Evolutionary conservation across 2,113 vertebrate genomes (phyloP).

Genomic region (Solenodon paradoxus): DNA sequence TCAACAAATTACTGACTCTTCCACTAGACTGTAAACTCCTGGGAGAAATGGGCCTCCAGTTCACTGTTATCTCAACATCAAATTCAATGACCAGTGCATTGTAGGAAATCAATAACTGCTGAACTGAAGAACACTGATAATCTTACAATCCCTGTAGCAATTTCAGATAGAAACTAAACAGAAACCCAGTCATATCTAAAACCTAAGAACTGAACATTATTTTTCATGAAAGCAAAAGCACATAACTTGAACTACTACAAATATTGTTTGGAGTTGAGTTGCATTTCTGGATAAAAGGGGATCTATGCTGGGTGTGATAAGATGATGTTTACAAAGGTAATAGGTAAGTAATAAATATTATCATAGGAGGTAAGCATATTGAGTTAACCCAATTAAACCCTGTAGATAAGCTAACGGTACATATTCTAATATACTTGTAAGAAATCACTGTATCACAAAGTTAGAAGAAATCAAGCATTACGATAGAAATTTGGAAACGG

Average conservation of each 20-base stretch:
- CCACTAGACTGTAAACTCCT: not conserved
- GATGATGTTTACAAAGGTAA: not conserved
- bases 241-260: not conserved
- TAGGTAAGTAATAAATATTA: slow-evolving; percentile 16
- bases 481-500: slow-evolving; percentile 19
- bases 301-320: not conserved
- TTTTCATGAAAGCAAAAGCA: slow-evolving; percentile 51
- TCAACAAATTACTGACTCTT: slow-evolving; percentile 26
- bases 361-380: not conserved
- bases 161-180: slow-evolving; percentile 22
- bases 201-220: not conserved
- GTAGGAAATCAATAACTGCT: slow-evolving; percentile 30
- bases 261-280: not conserved
- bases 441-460: not conserved
- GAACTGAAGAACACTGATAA: not conserved
- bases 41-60: not conserved
- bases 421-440: slow-evolving; percentile 1
- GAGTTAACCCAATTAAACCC: slow-evolving; percentile 6
- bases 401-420: not conserved
- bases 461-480: slow-evolving; percentile 22
- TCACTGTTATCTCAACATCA: not conserved
- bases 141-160: not conserved
- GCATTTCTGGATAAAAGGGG: not conserved
- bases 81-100: not conserved
- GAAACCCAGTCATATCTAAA: slow-evolving; percentile 14